Evolutionary conservation across 2,113 vertebrate genomes (phyloP).

Genomic region (Hiodon tergisus): DNA sequence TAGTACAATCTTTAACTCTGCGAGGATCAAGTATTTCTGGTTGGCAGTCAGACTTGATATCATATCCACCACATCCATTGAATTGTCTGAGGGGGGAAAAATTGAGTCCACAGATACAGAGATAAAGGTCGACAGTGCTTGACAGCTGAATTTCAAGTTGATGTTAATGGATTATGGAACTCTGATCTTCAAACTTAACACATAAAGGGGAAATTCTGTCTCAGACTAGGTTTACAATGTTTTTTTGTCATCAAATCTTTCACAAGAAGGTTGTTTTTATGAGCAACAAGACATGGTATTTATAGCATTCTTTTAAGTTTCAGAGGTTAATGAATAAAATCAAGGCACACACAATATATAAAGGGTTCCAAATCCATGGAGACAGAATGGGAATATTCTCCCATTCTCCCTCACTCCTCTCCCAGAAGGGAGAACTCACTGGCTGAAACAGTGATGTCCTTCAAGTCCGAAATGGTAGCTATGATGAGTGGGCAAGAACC

Average conservation of each 20-base stretch:
- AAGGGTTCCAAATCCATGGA: too few relatives aligned
- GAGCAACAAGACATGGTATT: too few relatives aligned
- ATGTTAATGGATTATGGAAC: neutral
- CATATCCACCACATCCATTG: slow-evolving; percentile 52
- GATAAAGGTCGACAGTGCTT: neutral
- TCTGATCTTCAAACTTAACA: neutral
- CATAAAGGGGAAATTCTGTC: too few relatives aligned
- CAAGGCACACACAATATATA: too few relatives aligned
- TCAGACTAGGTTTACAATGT: too few relatives aligned
- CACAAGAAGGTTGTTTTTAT: too few relatives aligned
- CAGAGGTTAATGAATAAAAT: too few relatives aligned
- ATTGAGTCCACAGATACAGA: neutral
- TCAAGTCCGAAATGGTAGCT: slow-evolving; percentile 41
- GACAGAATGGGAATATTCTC: neutral
- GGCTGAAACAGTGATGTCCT: slow-evolving; percentile 56
- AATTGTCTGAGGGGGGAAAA: slow-evolving; percentile 48
- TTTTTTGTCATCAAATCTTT: too few relatives aligned
- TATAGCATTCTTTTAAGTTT: too few relatives aligned
- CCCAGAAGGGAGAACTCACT: slow-evolving; percentile 49
- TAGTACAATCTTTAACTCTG: slow-evolving; percentile 53
- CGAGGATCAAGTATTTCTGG: slow-evolving; percentile 35
- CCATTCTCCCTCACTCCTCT: neutral
- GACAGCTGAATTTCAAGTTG: neutral
- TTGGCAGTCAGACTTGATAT: slow-evolving; percentile 45
- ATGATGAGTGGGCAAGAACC: slow-evolving; percentile 8